Base-by-base conservation (phyloP, 2,888 invertebrate genomes). In the Malthinus flaveolus region DNA sequence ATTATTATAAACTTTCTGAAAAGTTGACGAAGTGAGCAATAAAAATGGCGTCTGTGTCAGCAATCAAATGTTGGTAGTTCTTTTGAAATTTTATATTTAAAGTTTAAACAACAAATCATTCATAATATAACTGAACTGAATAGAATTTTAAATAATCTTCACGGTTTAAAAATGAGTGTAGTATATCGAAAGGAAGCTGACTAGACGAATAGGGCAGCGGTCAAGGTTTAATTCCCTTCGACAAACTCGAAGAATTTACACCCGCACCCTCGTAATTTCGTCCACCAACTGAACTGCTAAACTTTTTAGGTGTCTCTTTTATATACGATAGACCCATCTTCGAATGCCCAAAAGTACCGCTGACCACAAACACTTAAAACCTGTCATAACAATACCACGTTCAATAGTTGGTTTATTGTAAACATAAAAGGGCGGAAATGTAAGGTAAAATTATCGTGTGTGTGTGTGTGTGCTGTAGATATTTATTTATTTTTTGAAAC, bases 171-270 rank as follows among this genome's bases (percentile, higher is more conserved):
- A 12, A 12, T 10, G 12, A 11, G 37, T 10, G 8, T 10, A 7
- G 5, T 39, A 7, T 12, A 11, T 15, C 7, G 39, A 37, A 61
- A 64, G 64, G 68, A 68, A 68, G 49, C 68, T 34, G 65, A 48
- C 66, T 62, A 68, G 68, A 68, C 68, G 59, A 49, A 63, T 56
- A 67, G 66, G 66, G 66, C 68, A 65, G 60, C 68, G 68, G 68
- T 68, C 68, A 68, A 68, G 66, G 66, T 66, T 67, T 56, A 63
- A 47, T 53, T 44, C 54, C 39, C 49, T 54, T 61, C 49, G 47
- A 48, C 50, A 44, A 55, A 63, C 53, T 56, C 52, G 23, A 23
- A 23, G 23, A 23, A 13, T 42, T 42, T 61, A 33, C 61, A 50
- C 61, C 49, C 53, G 56, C 56, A 57, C 58, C 52, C 55, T 48